Percentiles rank a stretch among this genome's conserved stretches.
Evolutionary conservation across 2,113 vertebrate genomes (phyloP).

Genomic region (Turdus rufiventris): DNA sequence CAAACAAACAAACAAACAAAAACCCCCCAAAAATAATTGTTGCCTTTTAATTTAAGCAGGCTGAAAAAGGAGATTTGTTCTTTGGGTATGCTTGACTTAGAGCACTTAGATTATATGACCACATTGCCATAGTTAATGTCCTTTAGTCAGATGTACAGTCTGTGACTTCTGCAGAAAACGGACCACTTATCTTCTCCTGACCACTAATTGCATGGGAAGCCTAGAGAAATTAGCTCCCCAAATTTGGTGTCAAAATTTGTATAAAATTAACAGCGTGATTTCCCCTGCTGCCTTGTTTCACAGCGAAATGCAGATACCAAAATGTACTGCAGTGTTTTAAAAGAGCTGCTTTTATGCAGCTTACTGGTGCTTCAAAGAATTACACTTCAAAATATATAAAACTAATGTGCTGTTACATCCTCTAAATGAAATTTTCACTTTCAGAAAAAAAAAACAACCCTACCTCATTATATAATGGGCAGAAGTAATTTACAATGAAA

Average conservation of each 20-base stretch:
- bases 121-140: not conserved
- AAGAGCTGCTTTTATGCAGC: not conserved
- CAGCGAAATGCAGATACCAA: not conserved
- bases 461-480: not conserved
- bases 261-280: not conserved
- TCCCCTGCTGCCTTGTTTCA: not conserved
- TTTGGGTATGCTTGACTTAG: not conserved
- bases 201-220: not conserved
- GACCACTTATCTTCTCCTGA: not conserved
- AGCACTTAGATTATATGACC: not conserved
- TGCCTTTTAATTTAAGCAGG: not conserved
- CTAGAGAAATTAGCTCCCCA: not conserved
- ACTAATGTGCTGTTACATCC: not conserved
- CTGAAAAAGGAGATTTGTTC: not conserved
- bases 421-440: not conserved
- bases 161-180: not conserved
- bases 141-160: not conserved
- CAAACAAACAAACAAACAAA: too few relatives aligned
- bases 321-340: not conserved
- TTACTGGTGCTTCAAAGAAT: not conserved
- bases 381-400: not conserved
- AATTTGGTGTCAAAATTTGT: not conserved
- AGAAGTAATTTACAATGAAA: not conserved
- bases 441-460: not conserved
- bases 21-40: too few relatives aligned